Evolutionary conservation across 2,797 vertebrate species (phyloP), one percentile per base, ranked within the genome.

Genomic region (Gouania willdenowi): DNA sequence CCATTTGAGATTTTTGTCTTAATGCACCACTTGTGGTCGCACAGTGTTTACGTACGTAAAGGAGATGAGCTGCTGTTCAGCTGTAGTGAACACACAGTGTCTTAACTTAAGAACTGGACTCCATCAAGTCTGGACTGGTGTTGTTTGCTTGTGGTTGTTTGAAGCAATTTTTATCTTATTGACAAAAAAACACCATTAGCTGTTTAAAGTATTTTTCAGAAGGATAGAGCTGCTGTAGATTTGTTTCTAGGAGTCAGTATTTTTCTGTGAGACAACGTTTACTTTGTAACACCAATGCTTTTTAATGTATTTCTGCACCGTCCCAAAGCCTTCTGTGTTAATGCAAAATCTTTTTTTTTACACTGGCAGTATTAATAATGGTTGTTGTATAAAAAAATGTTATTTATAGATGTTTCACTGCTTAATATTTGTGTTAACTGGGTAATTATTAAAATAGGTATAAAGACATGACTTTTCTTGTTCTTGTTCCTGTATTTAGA

Each of bases 311-410:
- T 49, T 63, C 16, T 62, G 55, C 64, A 41, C 2, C 63, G 49
- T 66, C 48, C 37, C 53, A 4, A 48, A 54, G 26, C 34, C 25
- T 26, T 16, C 8, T 57, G 41, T 76, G 66, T 61, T 73, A 20
- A 66, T 55, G 5, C 34, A 34, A 29, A 54, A n/a, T 37, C 33
- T 38, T 38, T 36, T 64, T 73, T 71, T 79, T 73, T 75, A 82
- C 55, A 54, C 36, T 62, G 37, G 26, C 77, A 85, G 77, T 85
- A 81, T 84, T 87, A 84, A 70, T 71, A 71, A 57, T 79, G 45
- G 20, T 61, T 62, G 32, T 47, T 59, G 41, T 68, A 28, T 21
- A 32, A 20, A 50, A 22, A 49, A 39, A 24, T 68, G 3, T 39
- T 71, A 78, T 77, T 63, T 70, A 63, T 56, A 66, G 60, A 54